Evolutionary conservation across 2,888 invertebrate genomes (phyloP), one percentile per base, ranked within the genome.

Genomic region (Rhimphoctona megacephalus): DNA sequence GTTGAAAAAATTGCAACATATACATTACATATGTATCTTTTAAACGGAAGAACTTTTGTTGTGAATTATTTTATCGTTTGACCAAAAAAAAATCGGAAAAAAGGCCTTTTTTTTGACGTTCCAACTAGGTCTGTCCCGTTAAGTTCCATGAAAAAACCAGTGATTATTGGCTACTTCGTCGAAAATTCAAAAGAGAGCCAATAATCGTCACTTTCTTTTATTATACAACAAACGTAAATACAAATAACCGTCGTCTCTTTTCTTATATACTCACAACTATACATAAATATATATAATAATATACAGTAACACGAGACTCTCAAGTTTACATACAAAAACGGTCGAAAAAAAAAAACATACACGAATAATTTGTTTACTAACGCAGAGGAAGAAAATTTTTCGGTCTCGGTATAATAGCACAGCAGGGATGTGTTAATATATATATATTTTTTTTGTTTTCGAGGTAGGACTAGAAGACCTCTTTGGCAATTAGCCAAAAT

Each of bases 391-490:
- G 46, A 54, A 66, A 61, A 36, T 64, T 46, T 52, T 57, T 85
- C 69, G 36, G 61, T 49, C 57, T 66, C 49, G 69, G 66, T 46
- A 39, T 25, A 77, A 70, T 73, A 76, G 74, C 66, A 64, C 74
- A 72, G 67, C 64, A 73, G 57, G 66, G 79, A 61, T 77, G 64
- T 67, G 79, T 69, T 52, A 73, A 76, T 76, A 49, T 81, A 64
- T 11, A 33, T 85, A 82, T 89, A 87, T 89, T 89, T 88, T 89
- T 89, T 88, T 89, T 86, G 89, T 88, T 88, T 90, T 90, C 89
- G 90, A 90, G 88, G 88, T 91, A 90, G 91, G 93, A 93, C 93
- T 93, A 93, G 94, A 94, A 92, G 92, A 92, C 92, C 92, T 93
- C 93, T 94, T 94, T 93, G 93, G 93, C 93, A 92, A 92, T 90